These are phyloP conservation scores for Drosophila differens DNA, from an alignment of 2,888 invertebrate species.

Conservation along the genomic window DNA sequence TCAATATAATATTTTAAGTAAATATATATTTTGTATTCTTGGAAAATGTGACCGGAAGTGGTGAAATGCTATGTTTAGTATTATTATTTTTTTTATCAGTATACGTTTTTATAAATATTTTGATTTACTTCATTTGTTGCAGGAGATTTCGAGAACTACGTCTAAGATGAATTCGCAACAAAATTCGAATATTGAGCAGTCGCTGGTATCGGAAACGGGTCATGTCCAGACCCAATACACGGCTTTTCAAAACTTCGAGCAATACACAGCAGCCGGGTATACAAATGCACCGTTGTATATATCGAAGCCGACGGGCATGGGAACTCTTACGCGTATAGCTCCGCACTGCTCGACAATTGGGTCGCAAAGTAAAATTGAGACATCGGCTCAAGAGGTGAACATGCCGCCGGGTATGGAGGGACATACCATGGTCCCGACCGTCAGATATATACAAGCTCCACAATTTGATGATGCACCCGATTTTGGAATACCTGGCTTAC, in stretches of 20 bases:
- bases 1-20: neutral
- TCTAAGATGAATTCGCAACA: conserved; percentile 68
- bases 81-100: neutral
- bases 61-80: neutral
- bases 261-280: conserved; percentile 74
- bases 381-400: conserved; percentile 65
- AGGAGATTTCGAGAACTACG: conserved; percentile 28
- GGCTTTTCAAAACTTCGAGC: conserved; percentile 74
- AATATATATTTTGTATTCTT: neutral
- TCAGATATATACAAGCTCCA: conserved; percentile 84
- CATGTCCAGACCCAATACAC: conserved; percentile 79
- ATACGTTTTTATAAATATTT: conserved; percentile 1
- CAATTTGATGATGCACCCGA: conserved; percentile 84
- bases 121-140: conserved; percentile 10
- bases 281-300: conserved; percentile 80
- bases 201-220: conserved; percentile 64
- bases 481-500: conserved; percentile 89
- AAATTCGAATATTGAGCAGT: conserved; percentile 71
- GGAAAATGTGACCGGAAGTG: too few relatives aligned
- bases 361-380: conserved; percentile 75
- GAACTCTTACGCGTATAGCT: conserved; percentile 62
- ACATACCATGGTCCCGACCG: conserved; percentile 72
- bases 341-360: conserved; percentile 72
- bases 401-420: conserved; percentile 78
- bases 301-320: conserved; percentile 75